Percentiles rank a stretch among this genome's conserved stretches.
Evolutionary conservation across 2,888 invertebrate genomes (phyloP).

Genomic region (Rhopalosiphum nymphaeae): DNA sequence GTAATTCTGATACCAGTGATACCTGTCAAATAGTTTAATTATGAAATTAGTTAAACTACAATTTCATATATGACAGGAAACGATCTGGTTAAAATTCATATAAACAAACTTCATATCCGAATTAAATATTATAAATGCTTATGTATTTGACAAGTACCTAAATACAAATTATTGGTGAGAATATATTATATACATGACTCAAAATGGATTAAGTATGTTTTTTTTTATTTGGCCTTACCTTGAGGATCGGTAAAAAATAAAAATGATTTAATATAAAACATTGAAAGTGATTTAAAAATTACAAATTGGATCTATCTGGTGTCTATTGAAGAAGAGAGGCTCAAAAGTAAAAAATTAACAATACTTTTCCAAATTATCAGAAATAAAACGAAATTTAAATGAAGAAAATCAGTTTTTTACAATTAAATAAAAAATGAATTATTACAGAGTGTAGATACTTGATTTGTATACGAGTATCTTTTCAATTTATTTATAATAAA

Average conservation of each 20-base stretch:
- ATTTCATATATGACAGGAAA: not conserved
- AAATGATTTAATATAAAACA: not conserved
- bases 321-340: too few species aligned
- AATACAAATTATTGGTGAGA: not conserved
- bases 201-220: not conserved
- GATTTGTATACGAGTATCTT: too few species aligned
- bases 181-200: not conserved
- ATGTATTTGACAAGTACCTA: not conserved
- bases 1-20: not conserved
- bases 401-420: not conserved
- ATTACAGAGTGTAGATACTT: too few species aligned
- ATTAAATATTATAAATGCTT: not conserved
- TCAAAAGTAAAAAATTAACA: not conserved
- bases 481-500: not conserved
- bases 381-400: not conserved
- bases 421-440: not conserved
- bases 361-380: not conserved
- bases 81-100: not conserved
- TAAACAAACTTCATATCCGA: not conserved
- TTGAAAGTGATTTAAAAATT: not conserved
- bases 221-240: not conserved
- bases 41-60: not conserved
- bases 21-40: not conserved
- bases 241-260: not conserved
- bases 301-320: not conserved